These are phyloP conservation scores for Epicampocera succincta DNA, from an alignment of 2,888 invertebrate genomes.

Conservation along the genomic window DNA sequence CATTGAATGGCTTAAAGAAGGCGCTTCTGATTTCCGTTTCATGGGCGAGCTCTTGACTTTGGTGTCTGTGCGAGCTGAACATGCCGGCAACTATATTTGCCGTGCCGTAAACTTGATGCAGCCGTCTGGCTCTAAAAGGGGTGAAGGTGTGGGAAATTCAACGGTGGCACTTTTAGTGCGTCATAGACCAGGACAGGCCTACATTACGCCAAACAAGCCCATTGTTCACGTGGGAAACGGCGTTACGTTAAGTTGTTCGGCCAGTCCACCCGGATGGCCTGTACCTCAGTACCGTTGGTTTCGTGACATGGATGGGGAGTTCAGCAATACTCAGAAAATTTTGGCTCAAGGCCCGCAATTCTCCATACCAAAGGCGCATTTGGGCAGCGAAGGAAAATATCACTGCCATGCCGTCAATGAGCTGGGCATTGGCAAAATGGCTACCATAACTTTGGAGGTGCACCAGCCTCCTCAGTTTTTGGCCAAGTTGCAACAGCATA, in stretches of 20 bases:
- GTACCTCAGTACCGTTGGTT: constrained; percentile 95
- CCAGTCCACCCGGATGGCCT: constrained; percentile 95
- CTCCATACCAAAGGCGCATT: constrained; percentile 91
- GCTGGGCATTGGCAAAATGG: constrained; percentile 92
- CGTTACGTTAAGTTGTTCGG: constrained; percentile 92
- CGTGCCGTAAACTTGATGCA: constrained; percentile 92
- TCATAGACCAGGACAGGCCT: constrained; percentile 93
- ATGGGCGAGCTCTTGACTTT: constrained; percentile 89
- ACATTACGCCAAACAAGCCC: constrained; percentile 91
- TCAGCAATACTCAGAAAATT: constrained; percentile 84
- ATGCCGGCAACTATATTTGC: constrained; percentile 94
- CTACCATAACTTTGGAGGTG: constrained; percentile 91
- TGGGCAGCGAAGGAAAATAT: constrained; percentile 93
- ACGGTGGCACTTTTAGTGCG: constrained; percentile 91
- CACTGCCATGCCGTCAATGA: constrained; percentile 95
- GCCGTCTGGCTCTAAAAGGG: constrained; percentile 86
- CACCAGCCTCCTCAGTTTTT: constrained; percentile 94
- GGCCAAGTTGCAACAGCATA: constrained; percentile 90
- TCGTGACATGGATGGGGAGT: constrained; percentile 86
- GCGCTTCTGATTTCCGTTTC: constrained; percentile 91
- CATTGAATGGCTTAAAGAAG: constrained; percentile 94
- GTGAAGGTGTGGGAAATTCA: constrained; percentile 90
- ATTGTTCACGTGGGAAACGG: constrained; percentile 92
- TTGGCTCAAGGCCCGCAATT: constrained; percentile 91
- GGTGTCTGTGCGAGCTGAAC: constrained; percentile 90